These are phyloP conservation scores for Diplosoma virens DNA, from an alignment of 23 tunicate species.

Conservation along the genomic window DNA sequence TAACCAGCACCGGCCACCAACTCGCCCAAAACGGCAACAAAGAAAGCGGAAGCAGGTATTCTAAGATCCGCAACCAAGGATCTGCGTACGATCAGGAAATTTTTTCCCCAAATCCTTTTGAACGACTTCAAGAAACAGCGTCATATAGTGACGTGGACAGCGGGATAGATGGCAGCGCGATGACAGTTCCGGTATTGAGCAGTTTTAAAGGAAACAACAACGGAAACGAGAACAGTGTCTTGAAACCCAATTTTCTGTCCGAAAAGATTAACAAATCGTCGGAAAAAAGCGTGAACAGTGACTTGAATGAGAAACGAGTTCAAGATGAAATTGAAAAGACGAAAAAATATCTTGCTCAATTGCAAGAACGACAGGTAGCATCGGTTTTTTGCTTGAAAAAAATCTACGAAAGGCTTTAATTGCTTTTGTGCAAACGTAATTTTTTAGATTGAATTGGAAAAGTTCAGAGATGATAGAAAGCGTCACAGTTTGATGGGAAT, in stretches of 20 bases:
- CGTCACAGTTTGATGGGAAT: too few relatives aligned
- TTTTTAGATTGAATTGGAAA: too few relatives aligned
- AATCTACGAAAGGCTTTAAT: too few relatives aligned
- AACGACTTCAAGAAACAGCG: conserved; percentile 8
- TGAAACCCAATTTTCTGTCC: too few relatives aligned
- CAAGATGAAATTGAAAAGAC: conserved; percentile 53
- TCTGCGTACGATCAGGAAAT: conserved; percentile 8
- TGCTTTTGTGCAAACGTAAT: too few relatives aligned
- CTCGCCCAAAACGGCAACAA: neutral
- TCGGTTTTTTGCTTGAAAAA: too few relatives aligned
- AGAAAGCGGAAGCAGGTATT: neutral
- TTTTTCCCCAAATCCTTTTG: neutral
- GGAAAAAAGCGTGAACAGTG: too few relatives aligned
- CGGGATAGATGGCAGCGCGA: conserved; percentile 78
- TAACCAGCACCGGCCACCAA: neutral
- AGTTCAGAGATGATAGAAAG: too few relatives aligned
- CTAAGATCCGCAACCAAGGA: conserved; percentile 20
- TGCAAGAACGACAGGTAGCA: conserved; percentile 44
- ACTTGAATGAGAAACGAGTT: conserved; percentile 34
- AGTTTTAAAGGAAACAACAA: too few relatives aligned
- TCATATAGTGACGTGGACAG: conserved; percentile 83
- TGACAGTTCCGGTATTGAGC: neutral
- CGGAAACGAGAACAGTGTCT: too few relatives aligned
- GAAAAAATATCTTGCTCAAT: conserved; percentile 12
- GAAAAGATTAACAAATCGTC: too few relatives aligned